Conservation (phyloP, 2,113 vertebrate genomes). For the Engraulis encrasicolus region DNA sequence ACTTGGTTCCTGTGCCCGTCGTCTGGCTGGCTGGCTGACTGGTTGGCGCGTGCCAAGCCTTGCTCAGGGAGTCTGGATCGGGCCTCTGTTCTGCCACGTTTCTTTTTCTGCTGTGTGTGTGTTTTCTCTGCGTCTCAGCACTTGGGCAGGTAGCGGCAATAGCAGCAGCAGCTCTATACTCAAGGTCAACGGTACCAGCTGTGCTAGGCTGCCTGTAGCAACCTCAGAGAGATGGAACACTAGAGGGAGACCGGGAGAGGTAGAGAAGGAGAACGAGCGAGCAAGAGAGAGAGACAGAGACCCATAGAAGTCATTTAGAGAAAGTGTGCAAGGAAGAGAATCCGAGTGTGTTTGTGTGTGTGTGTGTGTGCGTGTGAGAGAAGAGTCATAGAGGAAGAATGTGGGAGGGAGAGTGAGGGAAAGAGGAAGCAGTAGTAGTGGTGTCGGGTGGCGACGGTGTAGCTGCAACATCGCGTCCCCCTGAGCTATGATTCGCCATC, state of each 20-base stretch:
- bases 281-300: background rate
- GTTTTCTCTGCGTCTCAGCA: slow-evolving; percentile 9
- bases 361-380: no score
- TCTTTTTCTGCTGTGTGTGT: background rate
- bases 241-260: background rate
- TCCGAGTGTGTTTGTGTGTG: no score
- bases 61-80: background rate
- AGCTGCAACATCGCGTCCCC: background rate
- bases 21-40: background rate
- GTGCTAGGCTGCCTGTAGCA: background rate
- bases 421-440: background rate
- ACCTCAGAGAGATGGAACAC: background rate
- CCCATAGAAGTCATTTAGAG: no score
- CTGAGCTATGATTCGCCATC: slow-evolving; percentile 1
- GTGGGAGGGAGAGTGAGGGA: background rate
- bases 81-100: background rate
- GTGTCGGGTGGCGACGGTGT: background rate
- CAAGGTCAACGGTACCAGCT: slow-evolving; percentile 4
- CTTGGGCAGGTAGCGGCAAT: background rate
- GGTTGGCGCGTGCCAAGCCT: background rate
- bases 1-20: background rate
- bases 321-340: no score
- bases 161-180: background rate
- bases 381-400: background rate
- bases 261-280: background rate